These are phyloP conservation scores for Liposcelis brunnea DNA, from an alignment of 2,888 invertebrate species.

Conservation along the genomic window DNA sequence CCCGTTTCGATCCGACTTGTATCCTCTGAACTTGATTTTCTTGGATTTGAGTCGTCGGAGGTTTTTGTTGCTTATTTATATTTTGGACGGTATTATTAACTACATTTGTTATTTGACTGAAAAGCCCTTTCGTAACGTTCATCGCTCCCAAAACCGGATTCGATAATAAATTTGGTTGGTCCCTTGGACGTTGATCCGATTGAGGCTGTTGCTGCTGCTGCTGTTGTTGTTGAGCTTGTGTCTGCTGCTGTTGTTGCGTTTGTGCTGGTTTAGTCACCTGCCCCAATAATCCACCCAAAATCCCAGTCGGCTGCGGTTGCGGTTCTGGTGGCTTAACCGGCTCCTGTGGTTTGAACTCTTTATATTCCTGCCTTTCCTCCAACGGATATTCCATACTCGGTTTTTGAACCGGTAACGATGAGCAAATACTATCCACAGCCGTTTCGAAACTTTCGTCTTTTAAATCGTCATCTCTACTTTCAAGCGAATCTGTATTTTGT, in stretches of 20 bases:
- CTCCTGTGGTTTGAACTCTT: slow-evolving; percentile 11
- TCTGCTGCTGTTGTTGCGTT: slow-evolving; percentile 21
- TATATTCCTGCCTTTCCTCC: no score
- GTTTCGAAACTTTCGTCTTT: slow-evolving; percentile 36
- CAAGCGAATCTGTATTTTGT: slow-evolving; percentile 35
- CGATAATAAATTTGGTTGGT: slow-evolving; percentile 13
- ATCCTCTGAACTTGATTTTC: slow-evolving; percentile 17
- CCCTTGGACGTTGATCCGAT: slow-evolving; percentile 8
- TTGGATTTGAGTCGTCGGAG: slow-evolving; percentile 13
- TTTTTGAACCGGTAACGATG: slow-evolving; percentile 17
- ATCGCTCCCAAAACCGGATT: slow-evolving; percentile 23
- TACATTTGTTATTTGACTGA: slow-evolving; percentile 3
- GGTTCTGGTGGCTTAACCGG: slow-evolving; percentile 10
- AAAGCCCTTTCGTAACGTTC: slow-evolving; percentile 17
- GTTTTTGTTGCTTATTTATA: slow-evolving; percentile 9
- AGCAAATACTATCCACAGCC: slow-evolving; percentile 30
- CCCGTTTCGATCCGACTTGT: slow-evolving; percentile 1
- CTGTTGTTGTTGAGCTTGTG: slow-evolving; percentile 18
- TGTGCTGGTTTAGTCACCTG: slow-evolving; percentile 19
- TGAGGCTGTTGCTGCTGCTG: slow-evolving; percentile 28
- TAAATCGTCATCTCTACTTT: slow-evolving; percentile 35
- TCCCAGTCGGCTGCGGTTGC: not conserved
- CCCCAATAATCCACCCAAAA: slow-evolving; percentile 17
- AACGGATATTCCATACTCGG: slow-evolving; percentile 14
- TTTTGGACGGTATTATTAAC: slow-evolving; percentile 9